Base-by-base conservation (phyloP, 2,113 vertebrate species). In the Regulus satrapa region DNA sequence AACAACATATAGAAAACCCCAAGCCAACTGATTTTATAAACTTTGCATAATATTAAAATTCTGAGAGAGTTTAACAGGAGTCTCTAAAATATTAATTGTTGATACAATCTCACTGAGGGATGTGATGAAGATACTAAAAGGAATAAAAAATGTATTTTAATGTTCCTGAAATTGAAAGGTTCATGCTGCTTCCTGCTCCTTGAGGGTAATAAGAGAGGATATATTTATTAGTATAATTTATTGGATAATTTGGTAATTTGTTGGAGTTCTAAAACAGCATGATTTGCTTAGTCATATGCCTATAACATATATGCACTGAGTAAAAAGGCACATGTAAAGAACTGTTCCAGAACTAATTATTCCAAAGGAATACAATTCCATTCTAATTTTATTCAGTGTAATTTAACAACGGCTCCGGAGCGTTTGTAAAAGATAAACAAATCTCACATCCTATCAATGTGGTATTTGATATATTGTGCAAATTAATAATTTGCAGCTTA, bases 271-370 rank as follows among this genome's bases (percentile, higher is more conserved):
- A 59, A 58, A 91, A 1, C 8, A 10, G 12, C 14, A 34, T 0
- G 0, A n/a, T 79, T 75, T 82, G 3, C n/a, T 85, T 61, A 48
- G 16, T 59, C 84, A 38, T 36, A 67, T 12, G 24, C 8, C 41
- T 43, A 18, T 26, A 68, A 64, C 14, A 15, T 5, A 54, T 12
- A 71, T 0, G 0, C n/a, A 63, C 13, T 12, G 14, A 69, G 12
- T 36, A 55, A 68, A 93, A 92, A 52, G 10, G 2, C 7, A 29
- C 13, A 32, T 3, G 3, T 34, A 83, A 90, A 55, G 32, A 92
- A 88, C 29, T 46, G 9, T 31, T 75, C 13, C n/a, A 64, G 29
- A 89, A 56, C 34, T 76, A 61, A 36, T 73, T 66, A 66, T 54
- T 91, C 56, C 34, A 26, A 86, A 38, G 26, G 68, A 91, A 67